A percentile compares a stretch with the other conserved stretches of the same genome.
Evolutionary conservation across 2,888 invertebrate species (phyloP).

Genomic region (Coleophora flavipennella): DNA sequence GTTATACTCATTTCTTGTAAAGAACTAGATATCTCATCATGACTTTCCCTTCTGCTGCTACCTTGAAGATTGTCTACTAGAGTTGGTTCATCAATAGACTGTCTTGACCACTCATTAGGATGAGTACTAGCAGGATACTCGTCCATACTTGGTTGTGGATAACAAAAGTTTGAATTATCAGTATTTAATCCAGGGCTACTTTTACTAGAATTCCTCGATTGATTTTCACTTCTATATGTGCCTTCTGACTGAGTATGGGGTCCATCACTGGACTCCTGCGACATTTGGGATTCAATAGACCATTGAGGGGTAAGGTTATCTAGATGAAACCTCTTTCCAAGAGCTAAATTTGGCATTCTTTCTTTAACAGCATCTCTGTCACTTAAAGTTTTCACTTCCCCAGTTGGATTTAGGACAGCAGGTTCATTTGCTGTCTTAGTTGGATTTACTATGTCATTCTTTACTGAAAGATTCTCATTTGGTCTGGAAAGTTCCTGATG

Average conservation of each 20-base stretch:
- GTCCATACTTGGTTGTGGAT: slow-evolving; percentile 38
- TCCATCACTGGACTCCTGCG: slow-evolving; percentile 77
- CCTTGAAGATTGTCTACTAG: slow-evolving; percentile 26
- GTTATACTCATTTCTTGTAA: slow-evolving; percentile 50
- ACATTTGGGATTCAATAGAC: slow-evolving; percentile 78
- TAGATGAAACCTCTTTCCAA: slow-evolving; percentile 54
- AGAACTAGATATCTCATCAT: slow-evolving; percentile 43
- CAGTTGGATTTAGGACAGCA: slow-evolving; percentile 10
- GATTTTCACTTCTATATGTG: slow-evolving; percentile 72
- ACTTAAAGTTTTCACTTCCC: slow-evolving; percentile 47
- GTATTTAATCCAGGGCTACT: slow-evolving; percentile 55
- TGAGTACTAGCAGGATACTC: slow-evolving; percentile 27
- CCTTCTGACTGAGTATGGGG: slow-evolving; percentile 74
- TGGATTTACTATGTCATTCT: slow-evolving; percentile 20
- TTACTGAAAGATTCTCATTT: slow-evolving; percentile 20
- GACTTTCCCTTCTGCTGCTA: slow-evolving; percentile 33
- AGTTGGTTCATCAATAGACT: slow-evolving; percentile 32
- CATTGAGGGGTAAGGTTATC: slow-evolving; percentile 72
- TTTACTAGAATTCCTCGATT: slow-evolving; percentile 67
- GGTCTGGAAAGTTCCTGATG: slow-evolving; percentile 21
- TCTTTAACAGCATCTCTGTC: slow-evolving; percentile 55
- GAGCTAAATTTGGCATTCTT: slow-evolving; percentile 54
- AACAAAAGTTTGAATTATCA: slow-evolving; percentile 57
- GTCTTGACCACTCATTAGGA: slow-evolving; percentile 42
- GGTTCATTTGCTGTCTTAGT: no score